Conservation (phyloP, 2,888 invertebrate species). For the Silvanus unidentatus region DNA sequence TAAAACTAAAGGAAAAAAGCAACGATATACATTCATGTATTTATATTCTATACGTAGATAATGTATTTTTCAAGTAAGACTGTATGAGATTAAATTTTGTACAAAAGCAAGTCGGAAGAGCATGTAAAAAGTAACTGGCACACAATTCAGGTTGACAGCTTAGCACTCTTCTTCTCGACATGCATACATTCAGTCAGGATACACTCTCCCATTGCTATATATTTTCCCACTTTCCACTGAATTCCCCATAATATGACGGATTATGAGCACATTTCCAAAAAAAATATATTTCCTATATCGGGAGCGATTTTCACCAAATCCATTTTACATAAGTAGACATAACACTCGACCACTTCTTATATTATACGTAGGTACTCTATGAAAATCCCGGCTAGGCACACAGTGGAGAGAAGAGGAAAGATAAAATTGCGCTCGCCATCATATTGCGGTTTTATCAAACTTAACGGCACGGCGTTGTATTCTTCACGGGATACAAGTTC, state of each 20-base stretch:
- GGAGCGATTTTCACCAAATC: conserved; percentile 26
- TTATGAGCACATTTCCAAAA: conserved; percentile 39
- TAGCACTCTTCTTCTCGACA: too few relatives aligned
- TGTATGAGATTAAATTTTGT: conserved; percentile 14
- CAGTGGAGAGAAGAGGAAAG: conserved; percentile 15
- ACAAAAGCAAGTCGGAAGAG: conserved; percentile 11
- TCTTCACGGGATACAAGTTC: conserved; percentile 15
- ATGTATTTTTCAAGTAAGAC: conserved; percentile 15
- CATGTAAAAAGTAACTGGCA: too few relatives aligned
- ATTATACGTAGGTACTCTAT: conserved; percentile 8
- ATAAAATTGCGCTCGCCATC: conserved; percentile 20
- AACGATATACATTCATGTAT: too few relatives aligned
- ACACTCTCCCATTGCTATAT: too few relatives aligned
- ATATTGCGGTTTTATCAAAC: conserved; percentile 12
- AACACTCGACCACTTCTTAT: conserved; percentile 30
- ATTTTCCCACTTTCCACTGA: too few relatives aligned
- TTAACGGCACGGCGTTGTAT: conserved; percentile 12
- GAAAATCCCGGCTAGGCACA: conserved; percentile 20
- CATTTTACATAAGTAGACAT: conserved; percentile 38
- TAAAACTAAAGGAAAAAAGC: too few relatives aligned
- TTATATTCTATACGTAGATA: conserved; percentile 7
- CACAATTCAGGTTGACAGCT: too few relatives aligned
- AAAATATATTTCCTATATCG: conserved; percentile 22
- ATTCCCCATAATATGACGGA: conserved; percentile 38
- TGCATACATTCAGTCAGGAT: too few relatives aligned